Base-by-base conservation (phyloP, 2,113 vertebrate species). In the Muntiacus muntjak region DNA sequence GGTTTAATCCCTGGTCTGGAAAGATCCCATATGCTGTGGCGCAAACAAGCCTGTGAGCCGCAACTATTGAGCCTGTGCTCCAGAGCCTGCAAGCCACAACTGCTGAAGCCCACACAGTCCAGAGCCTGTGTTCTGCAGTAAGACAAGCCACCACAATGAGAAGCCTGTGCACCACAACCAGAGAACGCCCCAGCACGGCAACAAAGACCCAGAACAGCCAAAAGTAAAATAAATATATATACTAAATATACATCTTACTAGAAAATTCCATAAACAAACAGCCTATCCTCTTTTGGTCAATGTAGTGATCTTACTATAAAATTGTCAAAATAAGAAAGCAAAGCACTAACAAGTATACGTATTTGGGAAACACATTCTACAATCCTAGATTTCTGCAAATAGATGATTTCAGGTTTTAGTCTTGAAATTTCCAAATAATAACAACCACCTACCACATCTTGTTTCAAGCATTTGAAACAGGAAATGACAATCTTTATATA, bases 291-390 rank as follows among this genome's bases (percentile, higher is more conserved):
- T 89, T 96, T 86, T 71, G 36, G n/a, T 43, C 67, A 94, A 88
- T 54, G 19, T 6, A 89, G 28, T 71, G 57, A 89, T 94, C 26
- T 71, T 87, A 83, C n/a, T 19, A 84, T 36, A 81, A 85, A 91
- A n/a, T 0, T 93, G n/a, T 95, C 87, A 97, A 96, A 92, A 85
- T 88, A 88, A 91, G 78, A 96, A 93, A 67, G 21, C 43, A 85
- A 55, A 21, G 58, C 47, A 60, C 60, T 87, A 86, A 95, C 28
- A 91, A 87, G 28, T 55, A 26, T 28, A 60, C 28, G 16, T 74
- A 74, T 93, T 91, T 88, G 57, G 36, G 43, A 74, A 84, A 96
- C 83, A 90, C 1, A 67, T 62, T 85, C 64, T 97, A 78, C 13
- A 96, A 81, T 88, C 40, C 55, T 93, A 71, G 33, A 45, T 60